These are phyloP conservation scores for Parasteatoda tepidariorum DNA, from an alignment of 1,140 invertebrate genomes.

Conservation along the genomic window DNA sequence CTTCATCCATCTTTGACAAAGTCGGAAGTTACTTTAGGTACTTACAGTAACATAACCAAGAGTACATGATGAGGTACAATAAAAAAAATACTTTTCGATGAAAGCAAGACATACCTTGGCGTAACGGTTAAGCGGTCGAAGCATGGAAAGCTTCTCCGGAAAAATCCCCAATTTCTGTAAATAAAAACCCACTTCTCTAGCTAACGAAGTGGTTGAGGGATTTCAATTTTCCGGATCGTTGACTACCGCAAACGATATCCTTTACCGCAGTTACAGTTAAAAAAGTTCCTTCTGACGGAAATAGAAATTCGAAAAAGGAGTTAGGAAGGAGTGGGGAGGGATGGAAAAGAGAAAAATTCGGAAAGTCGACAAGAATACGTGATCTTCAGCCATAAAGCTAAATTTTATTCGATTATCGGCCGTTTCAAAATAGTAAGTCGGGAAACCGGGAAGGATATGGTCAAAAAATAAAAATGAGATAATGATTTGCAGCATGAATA, in stretches of 20 bases:
- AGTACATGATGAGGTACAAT: background rate
- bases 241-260: constrained; percentile 26
- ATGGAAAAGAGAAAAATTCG: background rate
- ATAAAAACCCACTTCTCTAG: constrained; percentile 32
- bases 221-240: constrained; percentile 21
- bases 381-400: constrained; percentile 30
- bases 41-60: background rate
- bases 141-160: background rate
- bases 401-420: constrained; percentile 50
- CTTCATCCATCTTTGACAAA: too few species aligned
- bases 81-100: background rate
- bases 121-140: background rate
- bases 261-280: background rate
- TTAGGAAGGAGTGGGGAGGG: background rate
- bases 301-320: constrained; percentile 3
- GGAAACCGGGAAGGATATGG: too few species aligned
- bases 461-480: too few species aligned
- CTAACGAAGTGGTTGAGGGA: constrained; percentile 36
- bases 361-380: constrained; percentile 11
- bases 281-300: constrained; percentile 8
- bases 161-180: constrained; percentile 39
- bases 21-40: background rate
- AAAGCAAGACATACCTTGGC: background rate
- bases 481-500: too few species aligned
- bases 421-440: background rate